These are phyloP conservation scores for Chelidonichthys spinosus DNA, from an alignment of 2,797 vertebrate genomes.

Conservation along the genomic window DNA sequence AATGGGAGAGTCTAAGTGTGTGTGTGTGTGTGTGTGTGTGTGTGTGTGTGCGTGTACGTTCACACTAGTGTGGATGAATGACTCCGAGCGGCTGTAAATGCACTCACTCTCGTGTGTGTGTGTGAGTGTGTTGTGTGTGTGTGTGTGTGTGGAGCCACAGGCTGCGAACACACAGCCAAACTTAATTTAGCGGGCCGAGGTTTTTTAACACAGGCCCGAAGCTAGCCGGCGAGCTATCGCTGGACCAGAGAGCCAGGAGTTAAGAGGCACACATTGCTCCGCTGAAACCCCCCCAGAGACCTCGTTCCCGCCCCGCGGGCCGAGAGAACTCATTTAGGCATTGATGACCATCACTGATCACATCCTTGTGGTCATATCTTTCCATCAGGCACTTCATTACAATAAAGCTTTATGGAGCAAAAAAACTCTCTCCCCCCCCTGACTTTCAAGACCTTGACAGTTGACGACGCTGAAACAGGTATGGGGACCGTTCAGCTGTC, in stretches of 20 bases:
- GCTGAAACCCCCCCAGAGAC: conserved; percentile 73
- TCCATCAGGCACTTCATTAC: conserved; percentile 76
- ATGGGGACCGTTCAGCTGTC: conserved; percentile 42
- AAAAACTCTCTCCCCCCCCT: conserved; percentile 43
- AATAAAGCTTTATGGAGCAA: conserved; percentile 77
- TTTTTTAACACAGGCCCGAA: conserved; percentile 79
- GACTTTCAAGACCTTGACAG: conserved; percentile 76
- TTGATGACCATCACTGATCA: conserved; percentile 80
- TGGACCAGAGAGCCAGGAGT: conserved; percentile 76
- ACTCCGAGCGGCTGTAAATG: conserved; percentile 63
- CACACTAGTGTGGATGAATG: conserved; percentile 31
- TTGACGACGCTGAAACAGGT: conserved; percentile 46
- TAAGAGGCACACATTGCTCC: conserved; percentile 74
- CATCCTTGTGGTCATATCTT: conserved; percentile 77
- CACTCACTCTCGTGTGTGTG: conserved; percentile 40
- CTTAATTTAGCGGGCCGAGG: conserved; percentile 81
- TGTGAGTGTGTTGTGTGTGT: conserved; percentile 50
- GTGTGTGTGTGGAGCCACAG: conserved; percentile 72
- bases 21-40: conserved; percentile 14
- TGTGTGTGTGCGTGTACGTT: conserved; percentile 19
- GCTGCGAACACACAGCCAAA: conserved; percentile 78
- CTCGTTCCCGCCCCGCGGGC: conserved; percentile 60
- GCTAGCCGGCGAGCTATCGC: conserved; percentile 72
- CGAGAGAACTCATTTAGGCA: conserved; percentile 79
- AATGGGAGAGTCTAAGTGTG: conserved; percentile 75